Percentiles rank a stretch among this genome's conserved stretches.
Evolutionary conservation across 2,888 invertebrate species (phyloP).

Genomic region (Pterostichus madidus): DNA sequence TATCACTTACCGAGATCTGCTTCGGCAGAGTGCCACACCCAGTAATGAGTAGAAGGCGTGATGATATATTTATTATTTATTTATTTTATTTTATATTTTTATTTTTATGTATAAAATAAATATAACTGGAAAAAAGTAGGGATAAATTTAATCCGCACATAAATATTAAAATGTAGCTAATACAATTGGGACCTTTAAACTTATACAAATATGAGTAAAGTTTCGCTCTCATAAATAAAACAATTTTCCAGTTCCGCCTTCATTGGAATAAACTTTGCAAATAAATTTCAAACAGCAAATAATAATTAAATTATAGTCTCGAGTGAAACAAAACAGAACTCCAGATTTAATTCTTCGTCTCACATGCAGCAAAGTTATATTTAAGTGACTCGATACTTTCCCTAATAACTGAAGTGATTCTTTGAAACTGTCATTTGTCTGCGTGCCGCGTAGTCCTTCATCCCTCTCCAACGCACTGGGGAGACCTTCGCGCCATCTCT

Average conservation of each 20-base stretch:
- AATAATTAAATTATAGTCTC: slow-evolving; percentile 37
- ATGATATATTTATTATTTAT: too few relatives aligned
- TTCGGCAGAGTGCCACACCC: too few relatives aligned
- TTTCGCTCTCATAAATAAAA: slow-evolving; percentile 10
- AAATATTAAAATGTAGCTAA: background rate
- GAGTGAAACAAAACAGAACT: background rate
- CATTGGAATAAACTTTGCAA: slow-evolving; percentile 9
- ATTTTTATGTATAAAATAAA: too few relatives aligned
- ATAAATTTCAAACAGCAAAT: slow-evolving; percentile 8
- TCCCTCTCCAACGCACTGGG: background rate
- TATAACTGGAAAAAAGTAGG: too few relatives aligned
- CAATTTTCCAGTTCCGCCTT: background rate
- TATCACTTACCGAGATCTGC: too few relatives aligned
- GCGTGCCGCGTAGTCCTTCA: background rate
- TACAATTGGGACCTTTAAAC: background rate
- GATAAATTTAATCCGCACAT: too few relatives aligned
- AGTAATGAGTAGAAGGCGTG: too few relatives aligned
- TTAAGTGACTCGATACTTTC: slow-evolving; percentile 33
- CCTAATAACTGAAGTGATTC: slow-evolving; percentile 42
- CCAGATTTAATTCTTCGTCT: slow-evolving; percentile 1
- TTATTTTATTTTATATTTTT: too few relatives aligned
- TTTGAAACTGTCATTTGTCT: slow-evolving; percentile 22
- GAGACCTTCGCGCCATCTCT: background rate
- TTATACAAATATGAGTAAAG: background rate
- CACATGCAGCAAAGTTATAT: slow-evolving; percentile 10